These are phyloP conservation scores for Phainopepla nitens DNA, from an alignment of 2,113 vertebrate genomes.

Conservation along the genomic window DNA sequence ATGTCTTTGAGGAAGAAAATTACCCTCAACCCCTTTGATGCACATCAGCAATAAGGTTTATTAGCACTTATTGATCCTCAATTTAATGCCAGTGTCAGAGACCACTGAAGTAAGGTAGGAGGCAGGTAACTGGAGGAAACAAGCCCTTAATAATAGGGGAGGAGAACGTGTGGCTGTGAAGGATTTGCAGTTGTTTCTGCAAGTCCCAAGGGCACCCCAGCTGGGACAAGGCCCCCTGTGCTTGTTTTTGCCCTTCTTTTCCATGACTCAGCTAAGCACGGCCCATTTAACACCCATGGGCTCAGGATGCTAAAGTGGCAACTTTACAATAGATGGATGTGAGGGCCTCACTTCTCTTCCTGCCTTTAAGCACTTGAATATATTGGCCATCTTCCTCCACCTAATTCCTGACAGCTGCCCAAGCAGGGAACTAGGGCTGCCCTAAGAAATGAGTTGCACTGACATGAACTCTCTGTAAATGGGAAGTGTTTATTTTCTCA, in stretches of 20 bases:
- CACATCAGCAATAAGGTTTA: background rate
- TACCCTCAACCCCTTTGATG: fast-evolving
- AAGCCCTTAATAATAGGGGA: background rate
- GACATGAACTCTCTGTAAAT: slow-evolving; percentile 6
- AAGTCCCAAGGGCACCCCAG: slow-evolving; percentile 17
- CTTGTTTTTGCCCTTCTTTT: slow-evolving; percentile 54
- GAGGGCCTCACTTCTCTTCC: slow-evolving; percentile 60
- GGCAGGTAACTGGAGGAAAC: background rate
- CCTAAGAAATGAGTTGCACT: background rate
- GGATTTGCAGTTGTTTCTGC: background rate
- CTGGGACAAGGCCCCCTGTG: background rate
- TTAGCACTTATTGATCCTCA: background rate
- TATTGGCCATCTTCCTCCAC: slow-evolving; percentile 55
- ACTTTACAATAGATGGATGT: slow-evolving; percentile 69
- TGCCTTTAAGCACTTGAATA: slow-evolving; percentile 52
- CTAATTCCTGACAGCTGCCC: slow-evolving; percentile 63
- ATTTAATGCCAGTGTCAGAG: background rate
- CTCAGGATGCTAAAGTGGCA: slow-evolving; percentile 67
- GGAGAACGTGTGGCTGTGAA: background rate
- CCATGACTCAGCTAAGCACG: slow-evolving; percentile 50
- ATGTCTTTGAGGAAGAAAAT: background rate
- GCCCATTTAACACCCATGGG: slow-evolving; percentile 45
- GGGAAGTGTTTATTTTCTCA: slow-evolving; percentile 16
- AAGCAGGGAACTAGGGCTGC: slow-evolving; percentile 14
- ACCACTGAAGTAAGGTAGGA: background rate